Percentiles rank a stretch among this genome's conserved stretches.
phyloP scores from a whole-genome alignment of 2,113 vertebrate genomes.

The Proterorhinus semilunaris region DNA sequence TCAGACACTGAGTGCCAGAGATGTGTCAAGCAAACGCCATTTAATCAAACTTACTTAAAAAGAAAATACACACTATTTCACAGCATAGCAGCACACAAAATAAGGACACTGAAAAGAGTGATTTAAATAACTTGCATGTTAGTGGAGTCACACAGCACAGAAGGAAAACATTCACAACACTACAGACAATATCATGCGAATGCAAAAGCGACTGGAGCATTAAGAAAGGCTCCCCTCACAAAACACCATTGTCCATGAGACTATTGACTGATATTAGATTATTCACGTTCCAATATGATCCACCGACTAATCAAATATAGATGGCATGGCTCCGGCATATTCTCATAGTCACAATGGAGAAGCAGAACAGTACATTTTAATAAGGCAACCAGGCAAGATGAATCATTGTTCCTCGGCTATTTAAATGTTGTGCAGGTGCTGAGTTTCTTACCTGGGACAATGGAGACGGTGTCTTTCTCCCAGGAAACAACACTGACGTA shows the following conservation, averaged over 20 bases:
- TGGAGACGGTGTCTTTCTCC: constrained; percentile 98
- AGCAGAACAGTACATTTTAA: constrained; percentile 14
- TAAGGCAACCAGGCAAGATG: background rate
- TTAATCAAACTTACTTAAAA: constrained; percentile 64
- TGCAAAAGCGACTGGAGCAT: constrained; percentile 10
- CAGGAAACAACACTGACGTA: constrained; percentile 98
- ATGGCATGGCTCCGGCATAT: constrained; percentile 1
- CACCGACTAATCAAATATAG: constrained; percentile 36
- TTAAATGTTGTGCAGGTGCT: background rate
- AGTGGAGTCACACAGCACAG: constrained; percentile 25
- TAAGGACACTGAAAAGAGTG: constrained; percentile 15
- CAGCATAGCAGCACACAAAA: constrained; percentile 32
- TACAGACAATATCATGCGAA: constrained; percentile 5
- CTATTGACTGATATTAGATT: constrained; percentile 29
- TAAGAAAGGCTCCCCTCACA: constrained; percentile 2
- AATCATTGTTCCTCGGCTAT: background rate
- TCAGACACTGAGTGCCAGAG: constrained; percentile 44
- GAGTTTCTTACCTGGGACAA: constrained; percentile 88
- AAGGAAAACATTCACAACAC: constrained; percentile 6
- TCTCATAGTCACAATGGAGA: no score
- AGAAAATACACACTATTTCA: constrained; percentile 39
- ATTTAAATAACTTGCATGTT: constrained; percentile 47
- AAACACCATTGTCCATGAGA: constrained; percentile 9
- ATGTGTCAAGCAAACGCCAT: constrained; percentile 54
- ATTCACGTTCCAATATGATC: constrained; percentile 37